Conservation (phyloP, 2,888 invertebrate species). For the Sialis lutaria region DNA sequence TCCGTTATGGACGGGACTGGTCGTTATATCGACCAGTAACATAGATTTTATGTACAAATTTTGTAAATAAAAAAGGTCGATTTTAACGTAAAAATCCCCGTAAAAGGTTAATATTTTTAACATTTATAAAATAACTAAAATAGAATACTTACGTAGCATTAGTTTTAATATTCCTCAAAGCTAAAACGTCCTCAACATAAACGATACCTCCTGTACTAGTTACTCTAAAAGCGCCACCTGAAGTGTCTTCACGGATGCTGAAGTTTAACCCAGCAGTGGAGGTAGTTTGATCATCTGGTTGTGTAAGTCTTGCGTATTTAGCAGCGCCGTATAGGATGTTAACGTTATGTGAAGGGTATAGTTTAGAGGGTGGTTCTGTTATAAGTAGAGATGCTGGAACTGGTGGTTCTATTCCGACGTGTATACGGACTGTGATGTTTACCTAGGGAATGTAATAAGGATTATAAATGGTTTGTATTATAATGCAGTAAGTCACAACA, state of each 20-base stretch:
- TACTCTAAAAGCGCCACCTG: slow-evolving; percentile 28
- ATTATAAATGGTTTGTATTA: too few species aligned
- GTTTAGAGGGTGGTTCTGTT: background rate
- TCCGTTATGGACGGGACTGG: too few species aligned
- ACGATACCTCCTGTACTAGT: slow-evolving; percentile 36
- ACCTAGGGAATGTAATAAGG: too few species aligned
- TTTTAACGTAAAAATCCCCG: too few species aligned
- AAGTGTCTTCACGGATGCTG: slow-evolving; percentile 4
- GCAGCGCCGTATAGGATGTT: slow-evolving; percentile 26
- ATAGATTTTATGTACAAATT: too few species aligned
- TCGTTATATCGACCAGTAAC: too few species aligned
- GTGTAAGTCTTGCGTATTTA: slow-evolving; percentile 26
- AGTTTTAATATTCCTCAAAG: slow-evolving; percentile 13
- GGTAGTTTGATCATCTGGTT: slow-evolving; percentile 21
- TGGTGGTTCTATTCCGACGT: slow-evolving; percentile 1
- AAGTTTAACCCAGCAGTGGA: background rate
- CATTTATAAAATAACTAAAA: background rate
- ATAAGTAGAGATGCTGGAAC: slow-evolving; percentile 1
- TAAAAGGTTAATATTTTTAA: too few species aligned
- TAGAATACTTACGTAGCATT: background rate
- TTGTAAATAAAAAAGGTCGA: too few species aligned
- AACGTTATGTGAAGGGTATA: slow-evolving; percentile 20
- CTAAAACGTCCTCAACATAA: slow-evolving; percentile 30
- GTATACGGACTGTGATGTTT: background rate
- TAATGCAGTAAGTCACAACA: too few species aligned